phyloP scores from a whole-genome alignment of 2,888 invertebrate genomes.

The Malachius bipustulatus region DNA sequence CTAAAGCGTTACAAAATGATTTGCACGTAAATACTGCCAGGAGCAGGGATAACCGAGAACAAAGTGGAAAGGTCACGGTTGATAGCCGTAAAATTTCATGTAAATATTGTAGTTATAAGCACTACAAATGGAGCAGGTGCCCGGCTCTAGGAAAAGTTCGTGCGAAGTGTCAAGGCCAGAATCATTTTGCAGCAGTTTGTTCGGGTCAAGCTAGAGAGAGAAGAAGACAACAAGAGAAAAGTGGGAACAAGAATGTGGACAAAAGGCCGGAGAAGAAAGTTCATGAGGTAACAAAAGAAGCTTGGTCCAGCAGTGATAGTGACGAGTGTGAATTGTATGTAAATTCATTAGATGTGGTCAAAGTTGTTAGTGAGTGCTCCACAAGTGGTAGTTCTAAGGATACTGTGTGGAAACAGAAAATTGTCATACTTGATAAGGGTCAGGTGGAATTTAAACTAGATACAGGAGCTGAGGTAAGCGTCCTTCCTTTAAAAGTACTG shows the following conservation, averaged over 20 bases:
- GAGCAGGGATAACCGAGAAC: not conserved
- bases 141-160: conserved; percentile 10
- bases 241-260: too few species aligned
- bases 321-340: too few species aligned
- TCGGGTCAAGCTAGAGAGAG: not conserved
- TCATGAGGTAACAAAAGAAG: too few species aligned
- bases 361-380: not conserved
- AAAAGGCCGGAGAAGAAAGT: too few species aligned
- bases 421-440: too few species aligned
- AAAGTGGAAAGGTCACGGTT: not conserved
- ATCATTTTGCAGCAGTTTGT: conserved; percentile 7
- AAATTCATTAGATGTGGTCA: too few species aligned
- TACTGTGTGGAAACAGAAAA: too few species aligned
- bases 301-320: too few species aligned
- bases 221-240: not conserved
- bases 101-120: conserved; percentile 8
- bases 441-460: too few species aligned
- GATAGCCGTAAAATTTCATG: not conserved
- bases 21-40: conserved; percentile 6
- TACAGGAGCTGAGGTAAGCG: conserved; percentile 6
- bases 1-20: conserved; percentile 17
- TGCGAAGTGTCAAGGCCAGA: not conserved
- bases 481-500: not conserved
- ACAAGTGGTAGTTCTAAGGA: too few species aligned
- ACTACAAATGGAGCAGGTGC: conserved; percentile 9